A percentile compares a stretch with the other conserved stretches of the same genome.
Conservation (phyloP, 2,888 invertebrate species). For the Gastracanthus pulcherrimus region DNA sequence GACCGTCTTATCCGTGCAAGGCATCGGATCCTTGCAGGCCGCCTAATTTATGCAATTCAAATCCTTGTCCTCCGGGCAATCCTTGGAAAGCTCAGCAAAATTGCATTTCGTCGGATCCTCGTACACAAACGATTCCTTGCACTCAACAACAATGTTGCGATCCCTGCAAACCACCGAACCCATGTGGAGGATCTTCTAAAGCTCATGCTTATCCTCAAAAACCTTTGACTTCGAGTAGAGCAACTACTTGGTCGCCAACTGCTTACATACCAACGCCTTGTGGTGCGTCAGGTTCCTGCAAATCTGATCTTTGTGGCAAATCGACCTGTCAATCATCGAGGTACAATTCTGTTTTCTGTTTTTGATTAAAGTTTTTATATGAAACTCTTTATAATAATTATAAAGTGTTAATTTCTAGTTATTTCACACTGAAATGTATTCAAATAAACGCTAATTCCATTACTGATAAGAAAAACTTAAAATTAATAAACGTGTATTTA, state of each 20-base stretch:
- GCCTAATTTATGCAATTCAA: not conserved
- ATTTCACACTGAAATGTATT: too few relatives aligned
- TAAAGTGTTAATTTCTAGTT: too few relatives aligned
- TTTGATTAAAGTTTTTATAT: too few relatives aligned
- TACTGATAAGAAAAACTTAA: too few relatives aligned
- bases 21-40: not conserved
- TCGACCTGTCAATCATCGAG: not conserved
- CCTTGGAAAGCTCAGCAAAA: not conserved
- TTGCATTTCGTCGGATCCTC: not conserved
- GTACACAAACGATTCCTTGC: not conserved
- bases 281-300: not conserved
- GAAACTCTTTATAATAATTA: not conserved
- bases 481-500: too few relatives aligned
- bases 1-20: not conserved
- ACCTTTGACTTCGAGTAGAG: not conserved
- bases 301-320: not conserved
- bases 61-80: not conserved
- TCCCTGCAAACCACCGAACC: not conserved
- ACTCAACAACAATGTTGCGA: not conserved
- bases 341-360: too few relatives aligned
- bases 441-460: too few relatives aligned
- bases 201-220: not conserved
- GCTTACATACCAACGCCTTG: not conserved
- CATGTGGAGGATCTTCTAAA: not conserved
- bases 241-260: slow-evolving; percentile 13